These are phyloP conservation scores for Chaunax sp. DNA, from an alignment of 2,797 vertebrate species.

Conservation along the genomic window DNA sequence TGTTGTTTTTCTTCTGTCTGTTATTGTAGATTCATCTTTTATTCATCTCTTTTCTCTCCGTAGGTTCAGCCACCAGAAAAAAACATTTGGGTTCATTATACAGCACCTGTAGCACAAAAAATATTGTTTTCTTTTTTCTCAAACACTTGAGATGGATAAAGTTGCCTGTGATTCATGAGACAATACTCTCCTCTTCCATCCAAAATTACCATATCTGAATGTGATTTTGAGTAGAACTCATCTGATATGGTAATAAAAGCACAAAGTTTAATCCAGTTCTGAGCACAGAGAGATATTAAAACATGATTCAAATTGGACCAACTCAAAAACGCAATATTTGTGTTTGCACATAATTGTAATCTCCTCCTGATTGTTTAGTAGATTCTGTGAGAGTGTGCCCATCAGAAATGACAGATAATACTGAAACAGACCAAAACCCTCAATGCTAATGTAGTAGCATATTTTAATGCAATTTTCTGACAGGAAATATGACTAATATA, in stretches of 20 bases:
- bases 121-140: slow-evolving; percentile 33
- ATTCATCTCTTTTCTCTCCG: slow-evolving; percentile 67
- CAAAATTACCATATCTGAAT: slow-evolving; percentile 6
- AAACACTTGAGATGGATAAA: slow-evolving; percentile 25
- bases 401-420: neutral
- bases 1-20: slow-evolving; percentile 10
- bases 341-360: neutral
- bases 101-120: slow-evolving; percentile 50
- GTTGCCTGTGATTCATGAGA: slow-evolving; percentile 42
- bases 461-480: slow-evolving; percentile 24
- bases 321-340: neutral
- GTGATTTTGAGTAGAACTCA: neutral
- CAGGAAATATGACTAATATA: slow-evolving; percentile 10
- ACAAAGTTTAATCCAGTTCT: neutral
- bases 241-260: neutral
- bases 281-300: neutral
- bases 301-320: neutral
- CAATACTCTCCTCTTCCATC: neutral
- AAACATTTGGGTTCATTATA: slow-evolving; percentile 60
- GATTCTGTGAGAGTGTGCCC: slow-evolving; percentile 3
- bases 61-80: slow-evolving; percentile 39
- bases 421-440: slow-evolving; percentile 6
- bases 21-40: slow-evolving; percentile 67
- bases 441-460: slow-evolving; percentile 9
- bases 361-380: neutral